Evolutionary conservation across 2,888 invertebrate species (phyloP).

Genomic region (Globia sparganii): DNA sequence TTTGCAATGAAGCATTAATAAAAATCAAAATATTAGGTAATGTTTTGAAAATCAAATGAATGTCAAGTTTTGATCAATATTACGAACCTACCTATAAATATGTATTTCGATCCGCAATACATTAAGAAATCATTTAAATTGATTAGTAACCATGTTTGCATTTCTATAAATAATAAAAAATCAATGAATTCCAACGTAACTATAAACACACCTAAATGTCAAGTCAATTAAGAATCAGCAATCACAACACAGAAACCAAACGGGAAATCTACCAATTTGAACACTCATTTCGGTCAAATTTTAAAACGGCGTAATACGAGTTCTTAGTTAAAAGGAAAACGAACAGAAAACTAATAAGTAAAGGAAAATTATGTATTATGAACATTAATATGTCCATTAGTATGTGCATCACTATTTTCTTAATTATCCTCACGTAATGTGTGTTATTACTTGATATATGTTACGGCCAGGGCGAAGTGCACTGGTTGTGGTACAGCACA

Average conservation of each 20-base stretch:
- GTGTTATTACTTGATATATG: not conserved
- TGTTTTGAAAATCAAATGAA: not conserved
- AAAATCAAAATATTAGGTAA: no score
- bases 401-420: constrained; percentile 9
- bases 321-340: not conserved
- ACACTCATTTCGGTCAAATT: not conserved
- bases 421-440: constrained; percentile 4
- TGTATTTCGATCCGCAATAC: not conserved
- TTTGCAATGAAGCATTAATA: not conserved
- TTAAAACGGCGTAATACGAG: not conserved
- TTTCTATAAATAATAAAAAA: constrained; percentile 4
- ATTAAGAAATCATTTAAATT: not conserved
- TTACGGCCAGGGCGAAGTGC: not conserved
- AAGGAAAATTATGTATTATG: constrained; percentile 5
- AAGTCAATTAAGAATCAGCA: constrained; percentile 20
- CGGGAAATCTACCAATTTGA: not conserved
- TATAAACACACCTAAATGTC: constrained; percentile 12
- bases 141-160: not conserved
- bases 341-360: not conserved
- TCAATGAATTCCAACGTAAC: not conserved
- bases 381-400: constrained; percentile 9
- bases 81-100: not conserved
- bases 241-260: not conserved
- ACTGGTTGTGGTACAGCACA: not conserved
- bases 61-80: no score